Conservation (phyloP, 1,140 invertebrate species). For the Nasonia longicornis region DNA sequence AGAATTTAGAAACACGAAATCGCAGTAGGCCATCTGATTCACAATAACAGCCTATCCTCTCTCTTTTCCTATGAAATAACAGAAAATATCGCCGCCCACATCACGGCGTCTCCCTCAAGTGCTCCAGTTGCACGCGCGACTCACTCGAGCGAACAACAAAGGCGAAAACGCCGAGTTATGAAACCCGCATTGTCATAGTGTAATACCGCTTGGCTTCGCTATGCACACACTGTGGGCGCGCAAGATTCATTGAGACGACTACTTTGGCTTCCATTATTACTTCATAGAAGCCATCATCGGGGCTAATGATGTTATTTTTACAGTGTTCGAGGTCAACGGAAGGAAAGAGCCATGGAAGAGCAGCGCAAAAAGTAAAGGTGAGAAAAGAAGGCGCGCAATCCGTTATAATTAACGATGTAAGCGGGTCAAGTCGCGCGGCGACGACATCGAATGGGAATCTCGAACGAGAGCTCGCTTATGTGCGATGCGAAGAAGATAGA, state of each 20-base stretch:
- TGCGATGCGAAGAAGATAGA: background rate
- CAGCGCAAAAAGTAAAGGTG: background rate
- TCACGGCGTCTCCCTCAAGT: background rate
- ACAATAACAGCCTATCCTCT: background rate
- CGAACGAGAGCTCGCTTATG: background rate
- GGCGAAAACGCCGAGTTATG: slow-evolving; percentile 23
- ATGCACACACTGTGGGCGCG: background rate
- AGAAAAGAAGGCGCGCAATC: background rate
- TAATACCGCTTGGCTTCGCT: background rate
- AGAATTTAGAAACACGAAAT: background rate
- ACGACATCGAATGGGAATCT: background rate
- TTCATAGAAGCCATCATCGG: background rate
- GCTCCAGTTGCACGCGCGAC: slow-evolving; percentile 25
- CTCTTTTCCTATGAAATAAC: background rate
- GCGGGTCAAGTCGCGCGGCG: background rate
- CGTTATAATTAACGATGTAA: slow-evolving; percentile 30
- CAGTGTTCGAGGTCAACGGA: slow-evolving; percentile 23
- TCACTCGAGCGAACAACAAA: slow-evolving; percentile 28
- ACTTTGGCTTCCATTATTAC: slow-evolving; percentile 4
- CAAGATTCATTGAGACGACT: slow-evolving; percentile 1
- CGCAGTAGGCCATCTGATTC: background rate
- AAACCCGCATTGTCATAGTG: background rate
- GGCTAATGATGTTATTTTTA: slow-evolving; percentile 13
- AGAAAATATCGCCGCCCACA: background rate
- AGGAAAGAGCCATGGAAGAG: background rate